A percentile compares a stretch with the other conserved stretches of the same genome.
Conservation (phyloP, 2,113 vertebrate genomes). For the Gavialis gangeticus region DNA sequence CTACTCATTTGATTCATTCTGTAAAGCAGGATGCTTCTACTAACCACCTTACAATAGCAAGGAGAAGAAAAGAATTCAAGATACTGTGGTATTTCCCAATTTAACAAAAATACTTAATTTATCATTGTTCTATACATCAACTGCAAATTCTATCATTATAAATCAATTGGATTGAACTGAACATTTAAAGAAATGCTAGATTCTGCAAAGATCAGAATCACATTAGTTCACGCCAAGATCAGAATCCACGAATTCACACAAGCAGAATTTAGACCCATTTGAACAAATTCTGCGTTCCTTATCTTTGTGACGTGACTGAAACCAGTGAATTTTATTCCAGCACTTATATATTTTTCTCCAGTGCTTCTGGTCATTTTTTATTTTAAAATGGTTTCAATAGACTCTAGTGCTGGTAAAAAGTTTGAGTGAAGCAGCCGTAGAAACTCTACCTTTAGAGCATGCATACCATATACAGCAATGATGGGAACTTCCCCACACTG, state of each 20-base stretch:
- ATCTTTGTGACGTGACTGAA: neutral
- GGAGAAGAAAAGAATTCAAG: constrained; percentile 77
- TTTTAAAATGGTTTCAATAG: neutral
- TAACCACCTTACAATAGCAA: constrained; percentile 65
- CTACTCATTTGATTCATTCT: constrained; percentile 26
- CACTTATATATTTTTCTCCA: neutral
- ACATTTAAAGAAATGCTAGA: neutral
- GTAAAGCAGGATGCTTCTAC: constrained; percentile 60
- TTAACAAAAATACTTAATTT: neutral
- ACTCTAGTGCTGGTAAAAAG: neutral
- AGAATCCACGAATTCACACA: neutral
- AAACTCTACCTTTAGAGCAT: neutral
- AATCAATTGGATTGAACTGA: neutral
- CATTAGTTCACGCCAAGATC: too few species aligned
- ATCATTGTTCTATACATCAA: neutral
- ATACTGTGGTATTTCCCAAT: neutral
- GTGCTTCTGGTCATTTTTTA: neutral
- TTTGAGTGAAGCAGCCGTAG: neutral
- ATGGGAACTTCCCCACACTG: neutral
- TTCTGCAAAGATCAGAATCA: neutral
- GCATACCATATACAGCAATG: neutral
- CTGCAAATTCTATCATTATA: neutral
- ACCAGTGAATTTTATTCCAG: neutral
- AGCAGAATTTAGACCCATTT: neutral
- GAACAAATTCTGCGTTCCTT: neutral